phyloP scores from a whole-genome alignment of 2,888 invertebrate genomes.

The Rhamphomyia laevipes region DNA sequence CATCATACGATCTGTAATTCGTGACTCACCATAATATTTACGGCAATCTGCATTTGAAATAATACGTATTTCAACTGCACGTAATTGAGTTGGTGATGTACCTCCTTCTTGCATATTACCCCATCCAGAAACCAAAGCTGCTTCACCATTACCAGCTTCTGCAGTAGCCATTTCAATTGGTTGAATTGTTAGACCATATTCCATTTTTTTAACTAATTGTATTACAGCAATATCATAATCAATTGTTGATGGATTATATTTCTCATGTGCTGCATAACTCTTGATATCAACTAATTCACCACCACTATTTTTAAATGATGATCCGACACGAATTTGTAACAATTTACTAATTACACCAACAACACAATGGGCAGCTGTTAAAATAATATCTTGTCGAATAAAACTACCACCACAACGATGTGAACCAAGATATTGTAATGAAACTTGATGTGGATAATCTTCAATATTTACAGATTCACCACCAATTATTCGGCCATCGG shows the following conservation, averaged over 20 bases:
- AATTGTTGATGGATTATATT: slow-evolving; percentile 35
- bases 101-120: slow-evolving; percentile 19
- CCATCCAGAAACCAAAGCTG: slow-evolving; percentile 12
- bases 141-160: not conserved
- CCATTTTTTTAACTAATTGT: slow-evolving; percentile 36
- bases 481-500: slow-evolving; percentile 15
- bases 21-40: slow-evolving; percentile 26
- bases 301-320: slow-evolving; percentile 27
- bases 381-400: slow-evolving; percentile 31
- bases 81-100: slow-evolving; percentile 21
- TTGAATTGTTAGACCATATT: slow-evolving; percentile 30
- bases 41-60: slow-evolving; percentile 34
- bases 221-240: slow-evolving; percentile 43
- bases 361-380: slow-evolving; percentile 46
- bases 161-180: slow-evolving; percentile 27
- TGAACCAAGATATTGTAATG: slow-evolving; percentile 21
- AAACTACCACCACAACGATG: slow-evolving; percentile 43
- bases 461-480: slow-evolving; percentile 12
- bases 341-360: slow-evolving; percentile 15
- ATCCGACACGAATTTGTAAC: slow-evolving; percentile 32
- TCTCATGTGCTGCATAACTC: slow-evolving; percentile 28
- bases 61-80: slow-evolving; percentile 39
- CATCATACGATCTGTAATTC: slow-evolving; percentile 12
- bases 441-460: slow-evolving; percentile 12
- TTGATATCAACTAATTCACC: slow-evolving; percentile 4